Evolutionary conservation across 2,797 vertebrate species (phyloP).

Genomic region (Zonotrichia albicollis): DNA sequence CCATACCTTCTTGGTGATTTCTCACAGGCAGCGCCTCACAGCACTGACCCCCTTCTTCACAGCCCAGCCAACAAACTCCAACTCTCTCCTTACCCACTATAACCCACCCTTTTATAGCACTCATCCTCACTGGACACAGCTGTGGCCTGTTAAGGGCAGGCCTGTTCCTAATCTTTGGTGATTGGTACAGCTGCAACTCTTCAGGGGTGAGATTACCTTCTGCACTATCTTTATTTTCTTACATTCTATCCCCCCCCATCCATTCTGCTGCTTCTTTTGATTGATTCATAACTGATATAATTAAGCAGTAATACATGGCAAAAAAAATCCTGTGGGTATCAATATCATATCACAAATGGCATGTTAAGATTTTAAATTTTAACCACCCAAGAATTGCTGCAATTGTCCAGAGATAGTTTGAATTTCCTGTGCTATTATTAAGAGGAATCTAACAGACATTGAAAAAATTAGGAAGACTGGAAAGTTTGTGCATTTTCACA

Average conservation of each 20-base stretch:
- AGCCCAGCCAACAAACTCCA: no score
- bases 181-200: no score
- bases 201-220: no score
- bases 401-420: not conserved
- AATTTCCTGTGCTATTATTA: not conserved
- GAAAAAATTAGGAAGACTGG: not conserved
- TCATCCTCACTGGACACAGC: no score
- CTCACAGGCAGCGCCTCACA: rapidly evolving
- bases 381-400: not conserved
- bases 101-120: no score
- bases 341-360: not conserved
- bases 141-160: no score
- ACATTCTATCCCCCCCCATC: no score
- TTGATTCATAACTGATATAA: not conserved
- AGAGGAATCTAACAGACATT: not conserved
- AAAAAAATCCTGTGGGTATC: not conserved
- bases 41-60: no score
- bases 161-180: no score
- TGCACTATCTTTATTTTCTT: no score
- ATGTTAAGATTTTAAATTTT: not conserved
- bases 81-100: rapidly evolving
- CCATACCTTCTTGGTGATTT: no score
- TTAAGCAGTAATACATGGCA: not conserved
- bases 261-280: not conserved
- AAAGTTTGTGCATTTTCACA: not conserved